Percentiles rank a stretch among this genome's conserved stretches.
Conservation (phyloP, 2,113 vertebrate species). For the Tricholaema leucomelas region DNA sequence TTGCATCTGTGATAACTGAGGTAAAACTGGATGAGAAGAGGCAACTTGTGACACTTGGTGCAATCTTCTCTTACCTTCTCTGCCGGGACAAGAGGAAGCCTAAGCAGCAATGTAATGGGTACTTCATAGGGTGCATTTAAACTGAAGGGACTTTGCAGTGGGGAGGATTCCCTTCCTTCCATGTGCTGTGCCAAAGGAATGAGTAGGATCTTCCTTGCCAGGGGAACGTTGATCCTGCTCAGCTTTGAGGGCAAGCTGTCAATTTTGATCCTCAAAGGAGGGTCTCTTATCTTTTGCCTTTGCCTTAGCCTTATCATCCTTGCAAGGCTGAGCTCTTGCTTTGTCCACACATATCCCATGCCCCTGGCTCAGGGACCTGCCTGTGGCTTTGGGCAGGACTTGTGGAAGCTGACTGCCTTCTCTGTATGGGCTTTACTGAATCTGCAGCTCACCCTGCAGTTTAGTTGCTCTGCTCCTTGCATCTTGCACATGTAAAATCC, state of each 20-base stretch:
- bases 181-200: not conserved
- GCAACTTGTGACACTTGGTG: not conserved
- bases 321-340: not conserved
- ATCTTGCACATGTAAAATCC: not conserved
- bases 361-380: not conserved
- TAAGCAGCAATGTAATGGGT: not conserved
- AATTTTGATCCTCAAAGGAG: not conserved
- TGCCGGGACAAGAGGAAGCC: not conserved
- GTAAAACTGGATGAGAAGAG: not conserved
- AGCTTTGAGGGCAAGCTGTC: not conserved
- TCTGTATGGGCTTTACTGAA: not conserved
- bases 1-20: not conserved
- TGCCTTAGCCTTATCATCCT: not conserved
- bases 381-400: not conserved
- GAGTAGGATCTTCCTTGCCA: not conserved
- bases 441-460: not conserved
- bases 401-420: not conserved
- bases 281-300: not conserved
- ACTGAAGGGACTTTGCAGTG: not conserved
- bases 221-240: not conserved
- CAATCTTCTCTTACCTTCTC: not conserved
- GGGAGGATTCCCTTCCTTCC: not conserved
- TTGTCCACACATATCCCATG: accelerated
- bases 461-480: not conserved
- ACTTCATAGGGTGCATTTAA: not conserved